Percentiles rank a stretch among this genome's conserved stretches.
Conservation (phyloP, 2,797 vertebrate genomes). For the Halcyon badia region DNA sequence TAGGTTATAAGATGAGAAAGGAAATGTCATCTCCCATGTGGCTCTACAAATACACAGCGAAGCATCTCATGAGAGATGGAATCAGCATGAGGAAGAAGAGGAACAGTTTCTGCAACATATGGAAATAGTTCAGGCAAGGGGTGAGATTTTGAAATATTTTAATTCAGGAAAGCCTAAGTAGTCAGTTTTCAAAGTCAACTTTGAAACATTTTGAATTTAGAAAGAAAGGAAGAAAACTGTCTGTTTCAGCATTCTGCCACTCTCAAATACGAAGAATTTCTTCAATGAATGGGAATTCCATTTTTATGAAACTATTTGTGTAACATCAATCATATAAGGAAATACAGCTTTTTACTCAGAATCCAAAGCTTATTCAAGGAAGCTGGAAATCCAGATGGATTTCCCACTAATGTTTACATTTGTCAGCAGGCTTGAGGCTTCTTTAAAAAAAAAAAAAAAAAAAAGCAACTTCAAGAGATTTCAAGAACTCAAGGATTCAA, state of each 20-base stretch:
- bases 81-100: background rate
- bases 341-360: background rate
- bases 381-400: constrained; percentile 10
- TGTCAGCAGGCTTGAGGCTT: background rate
- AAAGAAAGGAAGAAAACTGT: background rate
- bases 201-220: background rate
- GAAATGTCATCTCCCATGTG: background rate
- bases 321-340: background rate
- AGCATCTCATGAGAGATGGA: background rate
- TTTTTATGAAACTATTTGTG: background rate
- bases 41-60: background rate
- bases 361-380: background rate
- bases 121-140: background rate
- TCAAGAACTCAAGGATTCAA: background rate
- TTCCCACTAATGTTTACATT: background rate
- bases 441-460: background rate
- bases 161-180: background rate
- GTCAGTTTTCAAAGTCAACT: background rate
- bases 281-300: background rate
- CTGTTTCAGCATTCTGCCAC: background rate
- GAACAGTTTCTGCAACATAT: background rate
- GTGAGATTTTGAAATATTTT: background rate
- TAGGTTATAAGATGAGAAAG: background rate
- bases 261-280: background rate
- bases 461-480: background rate